Conservation (phyloP, 2,113 vertebrate genomes). For the Pachycephala philippinensis region DNA sequence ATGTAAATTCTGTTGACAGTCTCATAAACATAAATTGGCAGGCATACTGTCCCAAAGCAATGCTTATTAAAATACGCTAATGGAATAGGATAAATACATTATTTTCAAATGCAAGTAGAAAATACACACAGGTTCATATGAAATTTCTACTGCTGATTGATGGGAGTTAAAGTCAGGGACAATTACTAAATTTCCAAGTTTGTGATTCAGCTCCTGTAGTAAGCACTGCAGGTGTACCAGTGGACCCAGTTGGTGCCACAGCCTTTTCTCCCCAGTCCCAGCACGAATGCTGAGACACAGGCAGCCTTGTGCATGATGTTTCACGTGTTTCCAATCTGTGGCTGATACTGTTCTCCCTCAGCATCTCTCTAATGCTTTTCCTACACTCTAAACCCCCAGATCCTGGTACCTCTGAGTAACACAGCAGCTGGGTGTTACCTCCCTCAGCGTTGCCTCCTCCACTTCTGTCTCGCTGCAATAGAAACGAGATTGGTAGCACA, state of each 20-base stretch:
- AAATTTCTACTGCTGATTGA: neutral
- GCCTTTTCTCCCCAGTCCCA: neutral
- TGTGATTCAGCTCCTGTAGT: neutral
- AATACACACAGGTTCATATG: conserved; percentile 24
- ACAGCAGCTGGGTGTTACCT: neutral
- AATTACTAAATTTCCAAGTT: neutral
- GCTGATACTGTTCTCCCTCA: neutral
- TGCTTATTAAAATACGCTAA: conserved; percentile 79
- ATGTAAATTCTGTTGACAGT: conserved; percentile 82
- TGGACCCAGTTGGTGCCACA: neutral
- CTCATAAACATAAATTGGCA: conserved; percentile 83
- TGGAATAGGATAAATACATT: conserved; percentile 78
- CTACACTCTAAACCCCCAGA: neutral
- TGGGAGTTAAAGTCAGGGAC: neutral
- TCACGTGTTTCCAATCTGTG: neutral
- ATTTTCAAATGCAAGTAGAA: conserved; percentile 60
- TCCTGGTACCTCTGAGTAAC: neutral
- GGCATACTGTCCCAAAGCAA: conserved; percentile 75
- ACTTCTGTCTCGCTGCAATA: accelerated
- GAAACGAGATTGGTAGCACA: accelerated
- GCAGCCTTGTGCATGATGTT: neutral
- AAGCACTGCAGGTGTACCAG: neutral
- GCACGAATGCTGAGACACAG: neutral
- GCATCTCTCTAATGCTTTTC: neutral
- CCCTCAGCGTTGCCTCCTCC: neutral